phyloP scores from a whole-genome alignment of 1,140 invertebrate genomes.

The Paralvinella palmiformis region DNA sequence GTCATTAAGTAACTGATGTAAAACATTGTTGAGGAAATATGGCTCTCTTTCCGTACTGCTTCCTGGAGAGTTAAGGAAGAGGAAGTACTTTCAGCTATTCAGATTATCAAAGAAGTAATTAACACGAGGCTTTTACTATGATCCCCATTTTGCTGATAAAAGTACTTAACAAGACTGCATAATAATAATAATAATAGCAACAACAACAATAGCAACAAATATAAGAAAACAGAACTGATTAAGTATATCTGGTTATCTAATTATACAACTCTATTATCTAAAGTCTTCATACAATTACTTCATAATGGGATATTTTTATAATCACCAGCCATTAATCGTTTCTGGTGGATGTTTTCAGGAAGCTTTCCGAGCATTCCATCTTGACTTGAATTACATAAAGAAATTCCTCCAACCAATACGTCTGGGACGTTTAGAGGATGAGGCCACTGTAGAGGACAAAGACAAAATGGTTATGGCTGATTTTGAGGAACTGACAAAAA shows the following conservation, averaged over 20 bases:
- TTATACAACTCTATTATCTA: too few species aligned
- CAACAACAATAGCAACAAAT: not conserved
- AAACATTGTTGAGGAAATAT: too few species aligned
- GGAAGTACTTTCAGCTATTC: too few species aligned
- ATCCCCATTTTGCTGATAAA: too few species aligned
- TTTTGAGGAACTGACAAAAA: constrained; percentile 38
- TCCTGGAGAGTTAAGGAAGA: too few species aligned
- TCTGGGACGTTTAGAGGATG: constrained; percentile 35
- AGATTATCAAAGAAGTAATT: too few species aligned
- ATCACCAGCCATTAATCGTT: not conserved
- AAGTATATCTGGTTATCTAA: not conserved
- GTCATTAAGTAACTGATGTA: too few species aligned
- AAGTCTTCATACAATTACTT: too few species aligned
- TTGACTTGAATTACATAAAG: constrained; percentile 31
- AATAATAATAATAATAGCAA: not conserved
- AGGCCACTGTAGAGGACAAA: constrained; percentile 15
- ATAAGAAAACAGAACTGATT: not conserved
- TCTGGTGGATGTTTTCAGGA: constrained; percentile 29
- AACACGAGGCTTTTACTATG: too few species aligned
- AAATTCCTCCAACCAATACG: constrained; percentile 44
- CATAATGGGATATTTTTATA: too few species aligned
- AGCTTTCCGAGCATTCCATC: constrained; percentile 46
- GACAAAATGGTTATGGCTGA: constrained; percentile 25
- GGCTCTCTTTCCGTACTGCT: too few species aligned
- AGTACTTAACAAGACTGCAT: not conserved